These are phyloP conservation scores for Drosophila neotestacea DNA, from an alignment of 2,888 invertebrate genomes.

Conservation along the genomic window DNA sequence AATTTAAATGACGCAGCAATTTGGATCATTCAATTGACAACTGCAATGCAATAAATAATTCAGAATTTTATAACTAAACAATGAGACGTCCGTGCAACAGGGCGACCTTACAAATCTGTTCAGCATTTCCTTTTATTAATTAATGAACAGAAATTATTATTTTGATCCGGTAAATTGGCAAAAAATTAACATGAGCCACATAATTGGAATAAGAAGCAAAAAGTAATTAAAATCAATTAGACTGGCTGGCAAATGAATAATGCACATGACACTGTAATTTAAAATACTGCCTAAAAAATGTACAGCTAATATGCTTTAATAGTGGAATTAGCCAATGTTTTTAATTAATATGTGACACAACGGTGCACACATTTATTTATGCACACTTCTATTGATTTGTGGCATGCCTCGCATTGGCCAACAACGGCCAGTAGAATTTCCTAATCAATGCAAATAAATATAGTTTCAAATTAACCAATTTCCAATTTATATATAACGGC, in stretches of 20 bases:
- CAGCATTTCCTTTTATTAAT: constrained; percentile 34
- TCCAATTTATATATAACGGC: constrained; percentile 53
- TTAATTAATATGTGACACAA: constrained; percentile 53
- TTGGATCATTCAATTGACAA: constrained; percentile 24
- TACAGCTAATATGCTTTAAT: constrained; percentile 54
- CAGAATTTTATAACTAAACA: constrained; percentile 40
- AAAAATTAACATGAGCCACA: constrained; percentile 44
- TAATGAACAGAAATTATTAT: constrained; percentile 57
- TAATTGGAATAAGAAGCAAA: constrained; percentile 30
- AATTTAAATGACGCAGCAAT: constrained; percentile 41
- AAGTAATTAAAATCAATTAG: constrained; percentile 58
- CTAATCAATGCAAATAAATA: constrained; percentile 38
- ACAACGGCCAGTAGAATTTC: neutral
- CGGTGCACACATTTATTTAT: constrained; percentile 30
- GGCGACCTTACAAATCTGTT: constrained; percentile 8
- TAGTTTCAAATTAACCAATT: constrained; percentile 63
- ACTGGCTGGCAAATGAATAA: constrained; percentile 49
- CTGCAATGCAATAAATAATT: constrained; percentile 50
- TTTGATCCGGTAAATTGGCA: constrained; percentile 48
- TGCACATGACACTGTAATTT: constrained; percentile 24
- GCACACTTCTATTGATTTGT: constrained; percentile 50
- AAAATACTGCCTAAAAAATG: constrained; percentile 13
- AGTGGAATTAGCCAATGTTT: constrained; percentile 63
- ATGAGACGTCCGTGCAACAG: constrained; percentile 12
- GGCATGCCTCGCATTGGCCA: constrained; percentile 31